These are phyloP conservation scores for Hirtodrosophila duncani DNA, from an alignment of 2,888 invertebrate genomes.

Conservation along the genomic window DNA sequence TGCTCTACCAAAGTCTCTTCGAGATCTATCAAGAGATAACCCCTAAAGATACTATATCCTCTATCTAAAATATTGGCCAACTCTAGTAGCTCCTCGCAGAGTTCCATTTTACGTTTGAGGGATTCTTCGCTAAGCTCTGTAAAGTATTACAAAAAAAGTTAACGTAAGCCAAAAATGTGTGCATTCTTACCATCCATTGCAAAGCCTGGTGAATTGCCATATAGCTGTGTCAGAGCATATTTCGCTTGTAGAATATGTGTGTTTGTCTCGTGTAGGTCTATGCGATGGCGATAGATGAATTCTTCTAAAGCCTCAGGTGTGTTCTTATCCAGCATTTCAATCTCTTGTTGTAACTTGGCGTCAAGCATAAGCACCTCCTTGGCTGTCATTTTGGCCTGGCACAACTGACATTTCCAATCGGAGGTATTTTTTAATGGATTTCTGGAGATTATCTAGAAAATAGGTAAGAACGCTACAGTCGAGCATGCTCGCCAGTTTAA, in stretches of 20 bases:
- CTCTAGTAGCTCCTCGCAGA: conserved; percentile 84
- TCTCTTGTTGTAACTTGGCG: conserved; percentile 82
- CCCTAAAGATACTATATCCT: conserved; percentile 83
- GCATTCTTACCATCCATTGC: conserved; percentile 79
- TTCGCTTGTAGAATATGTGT: conserved; percentile 84
- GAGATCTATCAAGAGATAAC: conserved; percentile 82
- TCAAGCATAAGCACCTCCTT: conserved; percentile 83
- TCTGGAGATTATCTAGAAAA: conserved; percentile 81
- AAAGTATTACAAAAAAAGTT: not conserved
- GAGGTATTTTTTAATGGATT: conserved; percentile 82
- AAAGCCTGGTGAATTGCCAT: conserved; percentile 82
- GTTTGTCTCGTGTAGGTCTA: conserved; percentile 83
- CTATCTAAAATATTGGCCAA: conserved; percentile 83
- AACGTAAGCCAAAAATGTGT: no score
- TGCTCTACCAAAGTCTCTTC: conserved; percentile 82
- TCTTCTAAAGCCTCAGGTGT: conserved; percentile 81
- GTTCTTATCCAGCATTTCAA: conserved; percentile 80
- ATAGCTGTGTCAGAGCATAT: conserved; percentile 84
- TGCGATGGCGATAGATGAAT: conserved; percentile 82
- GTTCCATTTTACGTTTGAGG: conserved; percentile 81
- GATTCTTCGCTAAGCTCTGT: conserved; percentile 81
- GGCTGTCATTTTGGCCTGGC: conserved; percentile 80
- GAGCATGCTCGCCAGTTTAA: no score
- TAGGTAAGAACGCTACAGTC: no score
- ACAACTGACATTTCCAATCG: conserved; percentile 84